These are phyloP conservation scores for Percopsis omiscomaycus DNA, from an alignment of 2,797 vertebrate species.

Conservation along the genomic window DNA sequence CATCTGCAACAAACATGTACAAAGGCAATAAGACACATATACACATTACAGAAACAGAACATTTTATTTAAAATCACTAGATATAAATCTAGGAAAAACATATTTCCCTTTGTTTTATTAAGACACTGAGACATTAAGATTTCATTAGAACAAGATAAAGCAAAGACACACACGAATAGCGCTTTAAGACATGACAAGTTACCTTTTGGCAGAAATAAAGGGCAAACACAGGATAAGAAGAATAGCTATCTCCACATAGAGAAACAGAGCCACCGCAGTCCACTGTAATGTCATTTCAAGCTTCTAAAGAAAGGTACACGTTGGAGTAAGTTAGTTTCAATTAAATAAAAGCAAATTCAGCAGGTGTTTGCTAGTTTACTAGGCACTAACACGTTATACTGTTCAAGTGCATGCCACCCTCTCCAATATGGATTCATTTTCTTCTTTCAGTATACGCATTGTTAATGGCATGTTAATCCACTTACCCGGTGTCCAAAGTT, in stretches of 20 bases:
- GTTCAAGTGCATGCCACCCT: too few species aligned
- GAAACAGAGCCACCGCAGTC: conserved; percentile 83
- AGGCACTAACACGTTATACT: too few species aligned
- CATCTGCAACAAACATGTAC: conserved; percentile 53
- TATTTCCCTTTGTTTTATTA: too few species aligned
- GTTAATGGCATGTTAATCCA: conserved; percentile 9
- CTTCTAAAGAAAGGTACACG: background rate
- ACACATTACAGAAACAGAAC: background rate
- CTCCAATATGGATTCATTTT: too few species aligned
- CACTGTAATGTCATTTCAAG: conserved; percentile 87
- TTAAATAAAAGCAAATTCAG: too few species aligned
- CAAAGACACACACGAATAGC: background rate
- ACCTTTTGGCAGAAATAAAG: conserved; percentile 87
- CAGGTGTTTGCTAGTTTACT: too few species aligned
- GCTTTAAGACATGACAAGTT: background rate
- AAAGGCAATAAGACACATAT: background rate
- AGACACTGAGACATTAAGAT: too few species aligned
- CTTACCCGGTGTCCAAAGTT: conserved; percentile 18
- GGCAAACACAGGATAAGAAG: conserved; percentile 87
- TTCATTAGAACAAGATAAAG: background rate
- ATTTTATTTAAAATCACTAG: too few species aligned
- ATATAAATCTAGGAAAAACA: background rate
- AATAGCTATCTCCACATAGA: conserved; percentile 84
- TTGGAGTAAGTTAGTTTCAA: background rate
- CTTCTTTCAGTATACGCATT: too few species aligned